Evolutionary conservation across 2,113 vertebrate species (phyloP).

Genomic region (Thalassoma bifasciatum): DNA sequence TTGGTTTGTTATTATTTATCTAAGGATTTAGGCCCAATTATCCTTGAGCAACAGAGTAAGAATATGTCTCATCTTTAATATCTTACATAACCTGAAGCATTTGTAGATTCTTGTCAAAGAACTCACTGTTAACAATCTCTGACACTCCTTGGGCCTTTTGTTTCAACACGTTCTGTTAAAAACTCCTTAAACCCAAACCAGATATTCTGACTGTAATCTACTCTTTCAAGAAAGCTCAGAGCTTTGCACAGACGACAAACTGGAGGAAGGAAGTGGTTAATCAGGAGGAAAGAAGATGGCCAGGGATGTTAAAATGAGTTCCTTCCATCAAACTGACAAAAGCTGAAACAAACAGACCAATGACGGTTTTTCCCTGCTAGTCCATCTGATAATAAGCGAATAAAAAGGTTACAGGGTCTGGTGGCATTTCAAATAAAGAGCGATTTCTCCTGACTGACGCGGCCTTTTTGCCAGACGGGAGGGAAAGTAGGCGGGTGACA

Average conservation of each 20-base stretch:
- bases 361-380: background rate
- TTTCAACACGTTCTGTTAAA: background rate
- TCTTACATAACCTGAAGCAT: background rate
- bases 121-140: background rate
- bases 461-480: conserved; percentile 27
- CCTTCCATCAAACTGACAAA: conserved; percentile 42
- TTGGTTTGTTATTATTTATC: no score
- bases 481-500: conserved; percentile 34
- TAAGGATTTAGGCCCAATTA: no score
- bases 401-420: conserved; percentile 34
- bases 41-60: no score
- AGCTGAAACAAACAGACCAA: background rate
- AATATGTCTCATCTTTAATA: background rate
- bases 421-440: conserved; percentile 51
- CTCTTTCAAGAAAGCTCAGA: background rate
- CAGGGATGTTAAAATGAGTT: conserved; percentile 26
- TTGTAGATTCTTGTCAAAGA: background rate
- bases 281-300: conserved; percentile 34
- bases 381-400: conserved; percentile 7
- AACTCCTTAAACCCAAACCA: background rate
- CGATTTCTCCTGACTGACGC: conserved; percentile 40
- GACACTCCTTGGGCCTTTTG: background rate
- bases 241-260: conserved; percentile 5
- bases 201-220: background rate
- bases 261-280: conserved; percentile 69